Conservation (phyloP, 1,140 invertebrate species). For the Drosophila takahashii region DNA sequence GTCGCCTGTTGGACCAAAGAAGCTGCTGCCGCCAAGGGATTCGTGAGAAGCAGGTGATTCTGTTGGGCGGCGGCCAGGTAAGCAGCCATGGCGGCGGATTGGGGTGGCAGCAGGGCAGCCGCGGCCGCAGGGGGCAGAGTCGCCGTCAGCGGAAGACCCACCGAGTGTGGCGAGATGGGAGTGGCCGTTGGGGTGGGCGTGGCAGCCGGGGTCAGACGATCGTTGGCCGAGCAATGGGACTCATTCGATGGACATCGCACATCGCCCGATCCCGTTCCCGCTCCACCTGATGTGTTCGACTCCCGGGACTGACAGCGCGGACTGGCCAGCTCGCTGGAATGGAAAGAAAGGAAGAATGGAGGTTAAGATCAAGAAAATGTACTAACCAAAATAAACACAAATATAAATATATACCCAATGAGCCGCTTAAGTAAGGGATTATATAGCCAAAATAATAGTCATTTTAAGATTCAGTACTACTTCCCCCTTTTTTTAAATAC, state of each 20-base stretch:
- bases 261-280: conserved; percentile 38
- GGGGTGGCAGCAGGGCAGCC: conserved; percentile 88
- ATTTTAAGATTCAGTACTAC: no score
- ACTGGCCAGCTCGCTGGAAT: conserved; percentile 90
- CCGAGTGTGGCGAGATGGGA: conserved; percentile 82
- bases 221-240: conserved; percentile 88
- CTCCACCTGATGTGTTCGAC: conserved; percentile 86
- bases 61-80: conserved; percentile 90
- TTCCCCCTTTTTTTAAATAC: no score
- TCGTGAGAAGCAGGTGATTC: conserved; percentile 91
- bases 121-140: conserved; percentile 86
- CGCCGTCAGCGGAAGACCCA: conserved; percentile 86
- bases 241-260: conserved; percentile 89
- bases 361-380: background rate
- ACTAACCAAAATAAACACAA: background rate
- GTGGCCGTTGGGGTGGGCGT: conserved; percentile 85
- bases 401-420: no score
- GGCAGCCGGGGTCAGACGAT: conserved; percentile 86
- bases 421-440: no score
- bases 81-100: conserved; percentile 91
- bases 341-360: background rate
- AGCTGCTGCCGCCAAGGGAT: conserved; percentile 88
- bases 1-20: conserved; percentile 85
- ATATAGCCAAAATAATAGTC: no score
- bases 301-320: conserved; percentile 92